Evolutionary conservation across 2,888 invertebrate species (phyloP), one percentile per base, ranked within the genome.

Genomic region (Tenthredo mesomela): DNA sequence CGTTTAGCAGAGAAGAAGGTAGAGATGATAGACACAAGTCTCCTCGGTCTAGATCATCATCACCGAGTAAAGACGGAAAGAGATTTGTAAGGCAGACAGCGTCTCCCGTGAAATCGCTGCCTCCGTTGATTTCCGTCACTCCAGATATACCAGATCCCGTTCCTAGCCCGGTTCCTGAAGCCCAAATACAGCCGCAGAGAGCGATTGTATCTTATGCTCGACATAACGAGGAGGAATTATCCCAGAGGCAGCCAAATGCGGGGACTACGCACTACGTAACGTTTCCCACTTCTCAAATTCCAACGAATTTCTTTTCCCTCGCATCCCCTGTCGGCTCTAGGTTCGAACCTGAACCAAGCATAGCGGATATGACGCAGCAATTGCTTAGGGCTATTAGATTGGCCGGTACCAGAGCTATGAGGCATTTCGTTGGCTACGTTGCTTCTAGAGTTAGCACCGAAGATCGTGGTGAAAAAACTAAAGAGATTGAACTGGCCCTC

Each of bases 401-500:
- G 80, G 95, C 96, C 29, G 94, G 96, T 85, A 95, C 95, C 82
- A 95, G 95, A 90, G 95, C 96, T 65, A 94, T 97, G 86, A 95
- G 96, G 91, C 96, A 96, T 91, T 95, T 97, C 90, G 95, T 97
- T 77, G 94, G 95, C 85, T 94, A 95, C 87, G 94, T 96, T 86
- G 95, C 95, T 87, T 95, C 95, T 61, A 95, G 95, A 87, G 93
- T 96, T 71, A 94, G 95, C 87, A 95, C 95, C 77, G 95, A 95
- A 9, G 95, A 97, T 88, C 95, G 96, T 89, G 91, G 92, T 80
- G 92, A 93, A 54, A 94, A 94, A 84, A 95, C 97, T 89, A 96
- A 96, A 86, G 96, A 97, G 90, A 94, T 96, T 86, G 96, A 97
- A 90, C 96, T 97, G 90, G 96, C 97, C 6, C 94, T 97, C 89